Conservation (phyloP, 2,888 invertebrate genomes). For the Parnassius smintheus region DNA sequence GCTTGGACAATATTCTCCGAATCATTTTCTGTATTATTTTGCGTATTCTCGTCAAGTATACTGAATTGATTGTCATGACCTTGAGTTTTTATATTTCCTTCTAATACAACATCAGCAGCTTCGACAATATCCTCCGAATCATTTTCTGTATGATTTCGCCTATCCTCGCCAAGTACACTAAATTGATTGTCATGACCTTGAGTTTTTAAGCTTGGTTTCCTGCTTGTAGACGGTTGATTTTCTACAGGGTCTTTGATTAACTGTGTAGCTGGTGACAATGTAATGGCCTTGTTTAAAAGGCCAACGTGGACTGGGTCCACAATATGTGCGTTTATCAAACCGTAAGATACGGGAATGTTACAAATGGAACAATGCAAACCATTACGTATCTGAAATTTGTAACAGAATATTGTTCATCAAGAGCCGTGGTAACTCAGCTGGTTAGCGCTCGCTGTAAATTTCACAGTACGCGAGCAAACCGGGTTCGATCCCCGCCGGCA, state of each 20-base stretch:
- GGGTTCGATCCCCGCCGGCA: no score
- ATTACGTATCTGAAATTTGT: slow-evolving; percentile 31
- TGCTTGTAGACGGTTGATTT: background rate
- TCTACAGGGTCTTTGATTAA: background rate
- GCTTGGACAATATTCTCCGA: slow-evolving; percentile 12
- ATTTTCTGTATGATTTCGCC: background rate
- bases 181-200: background rate
- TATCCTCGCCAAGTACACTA: background rate
- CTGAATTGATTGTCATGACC: no score
- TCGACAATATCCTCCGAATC: slow-evolving; percentile 13
- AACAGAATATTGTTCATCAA: no score
- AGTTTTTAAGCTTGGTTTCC: background rate
- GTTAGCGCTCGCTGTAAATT: no score
- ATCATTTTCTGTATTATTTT: background rate
- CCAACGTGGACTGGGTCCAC: slow-evolving; percentile 23
- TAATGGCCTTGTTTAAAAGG: slow-evolving; percentile 19
- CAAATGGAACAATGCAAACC: slow-evolving; percentile 37
- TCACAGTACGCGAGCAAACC: no score
- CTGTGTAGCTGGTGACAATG: background rate
- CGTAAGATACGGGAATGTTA: slow-evolving; percentile 28
- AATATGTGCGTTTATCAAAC: slow-evolving; percentile 30
- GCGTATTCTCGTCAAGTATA: background rate
- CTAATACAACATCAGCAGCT: background rate
- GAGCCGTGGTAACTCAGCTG: no score
- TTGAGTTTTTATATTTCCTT: background rate